Percentiles rank a stretch among this genome's conserved stretches.
These are phyloP conservation scores for Mechanitis messenoides DNA, from an alignment of 2,888 invertebrate genomes.

Conservation along the genomic window DNA sequence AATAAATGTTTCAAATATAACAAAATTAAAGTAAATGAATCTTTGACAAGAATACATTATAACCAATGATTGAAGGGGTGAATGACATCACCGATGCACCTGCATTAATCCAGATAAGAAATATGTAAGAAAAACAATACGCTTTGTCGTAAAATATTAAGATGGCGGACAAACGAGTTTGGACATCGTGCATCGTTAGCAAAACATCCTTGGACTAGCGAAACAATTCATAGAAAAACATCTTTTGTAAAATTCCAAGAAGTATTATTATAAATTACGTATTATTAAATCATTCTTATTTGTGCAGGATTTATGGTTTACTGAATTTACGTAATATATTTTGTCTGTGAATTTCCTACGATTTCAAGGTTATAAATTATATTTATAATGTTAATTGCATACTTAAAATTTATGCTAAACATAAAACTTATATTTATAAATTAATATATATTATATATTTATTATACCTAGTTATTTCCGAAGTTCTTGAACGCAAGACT, in stretches of 20 bases:
- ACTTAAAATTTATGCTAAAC: too few species aligned
- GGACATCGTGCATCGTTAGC: constrained; percentile 3
- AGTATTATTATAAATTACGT: too few species aligned
- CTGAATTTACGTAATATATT: too few species aligned
- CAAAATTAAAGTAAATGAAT: too few species aligned
- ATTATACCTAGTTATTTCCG: background rate
- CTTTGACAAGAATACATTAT: too few species aligned
- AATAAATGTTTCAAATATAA: too few species aligned
- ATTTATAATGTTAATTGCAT: too few species aligned
- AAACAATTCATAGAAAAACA: background rate
- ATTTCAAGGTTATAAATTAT: too few species aligned
- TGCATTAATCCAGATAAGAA: constrained; percentile 52
- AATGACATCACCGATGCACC: constrained; percentile 61
- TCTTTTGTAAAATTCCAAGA: background rate
- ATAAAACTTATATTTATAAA: too few species aligned
- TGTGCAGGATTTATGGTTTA: too few species aligned
- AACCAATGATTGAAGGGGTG: constrained; percentile 51
- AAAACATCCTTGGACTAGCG: background rate
- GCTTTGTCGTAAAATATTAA: constrained; percentile 35
- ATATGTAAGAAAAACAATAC: constrained; percentile 58
- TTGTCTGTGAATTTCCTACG: too few species aligned
- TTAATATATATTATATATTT: background rate
- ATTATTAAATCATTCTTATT: too few species aligned
- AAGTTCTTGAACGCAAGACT: background rate
- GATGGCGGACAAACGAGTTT: constrained; percentile 14